Conservation (phyloP, 2,797 vertebrate species). For the Bovichtus diacanthus region DNA sequence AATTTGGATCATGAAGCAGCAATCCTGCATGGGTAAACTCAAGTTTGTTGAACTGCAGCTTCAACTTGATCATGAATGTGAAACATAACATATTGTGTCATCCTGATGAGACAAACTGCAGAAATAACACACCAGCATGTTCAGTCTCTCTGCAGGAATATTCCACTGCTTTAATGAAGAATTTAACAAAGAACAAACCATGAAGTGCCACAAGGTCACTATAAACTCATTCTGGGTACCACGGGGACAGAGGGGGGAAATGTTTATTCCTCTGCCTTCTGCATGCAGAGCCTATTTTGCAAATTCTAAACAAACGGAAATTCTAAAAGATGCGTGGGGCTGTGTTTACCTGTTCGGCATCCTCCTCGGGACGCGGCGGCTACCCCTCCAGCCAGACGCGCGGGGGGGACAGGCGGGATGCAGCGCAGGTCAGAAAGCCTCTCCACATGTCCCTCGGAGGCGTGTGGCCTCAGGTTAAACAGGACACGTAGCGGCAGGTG, state of each 20-base stretch:
- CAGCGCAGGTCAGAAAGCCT: slow-evolving; percentile 46
- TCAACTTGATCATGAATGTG: background rate
- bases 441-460: slow-evolving; percentile 46
- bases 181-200: background rate
- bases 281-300: background rate
- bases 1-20: background rate
- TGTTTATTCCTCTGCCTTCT: background rate
- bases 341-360: slow-evolving; percentile 74
- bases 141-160: background rate
- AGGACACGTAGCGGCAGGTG: slow-evolving; percentile 15
- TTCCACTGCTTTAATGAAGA: no score
- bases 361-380: slow-evolving; percentile 62
- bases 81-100: background rate
- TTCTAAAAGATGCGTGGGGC: background rate
- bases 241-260: background rate
- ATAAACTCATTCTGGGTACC: background rate
- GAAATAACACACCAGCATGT: background rate
- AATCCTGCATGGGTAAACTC: background rate
- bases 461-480: background rate
- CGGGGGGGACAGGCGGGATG: slow-evolving; percentile 38
- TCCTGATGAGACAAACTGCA: background rate
- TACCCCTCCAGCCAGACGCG: slow-evolving; percentile 51
- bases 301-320: background rate
- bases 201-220: background rate
- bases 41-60: background rate